Conservation (phyloP, 2,888 invertebrate species). For the Eupithecia abbreviata region DNA sequence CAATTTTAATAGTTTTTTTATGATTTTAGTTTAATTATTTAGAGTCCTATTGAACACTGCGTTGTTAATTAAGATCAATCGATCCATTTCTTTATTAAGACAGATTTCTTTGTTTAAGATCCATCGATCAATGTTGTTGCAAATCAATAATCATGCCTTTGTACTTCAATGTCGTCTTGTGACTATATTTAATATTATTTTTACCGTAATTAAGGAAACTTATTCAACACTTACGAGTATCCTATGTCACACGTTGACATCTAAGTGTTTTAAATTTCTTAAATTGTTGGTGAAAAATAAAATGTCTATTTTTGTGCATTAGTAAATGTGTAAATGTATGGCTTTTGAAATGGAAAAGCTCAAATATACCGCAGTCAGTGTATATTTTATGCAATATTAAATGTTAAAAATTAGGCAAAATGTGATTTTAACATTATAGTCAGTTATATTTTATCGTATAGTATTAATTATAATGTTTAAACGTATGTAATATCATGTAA, state of each 20-base stretch:
- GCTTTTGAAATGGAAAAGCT: constrained; percentile 50
- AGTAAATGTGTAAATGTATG: constrained; percentile 26
- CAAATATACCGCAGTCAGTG: constrained; percentile 61
- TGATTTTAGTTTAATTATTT: not conserved
- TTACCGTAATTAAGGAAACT: not conserved
- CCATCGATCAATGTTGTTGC: constrained; percentile 11
- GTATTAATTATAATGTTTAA: constrained; percentile 71
- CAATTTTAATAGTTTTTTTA: not conserved
- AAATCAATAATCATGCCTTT: constrained; percentile 20
- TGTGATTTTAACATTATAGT: constrained; percentile 82
- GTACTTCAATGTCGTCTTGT: constrained; percentile 20
- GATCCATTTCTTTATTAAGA: too few species aligned
- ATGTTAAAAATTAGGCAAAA: constrained; percentile 80
- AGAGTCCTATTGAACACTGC: not conserved
- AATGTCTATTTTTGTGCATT: constrained; percentile 29
- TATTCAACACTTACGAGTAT: not conserved
- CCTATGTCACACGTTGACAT: not conserved
- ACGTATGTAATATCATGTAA: constrained; percentile 75
- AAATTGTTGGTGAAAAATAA: constrained; percentile 15
- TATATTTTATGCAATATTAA: constrained; percentile 78
- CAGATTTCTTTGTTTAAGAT: not conserved
- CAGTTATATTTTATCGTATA: constrained; percentile 77
- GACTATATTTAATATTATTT: constrained; percentile 14
- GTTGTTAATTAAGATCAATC: too few species aligned
- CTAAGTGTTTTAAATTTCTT: not conserved